phyloP scores from a whole-genome alignment of 2,888 invertebrate species.

The Eustalomyia histrio region DNA sequence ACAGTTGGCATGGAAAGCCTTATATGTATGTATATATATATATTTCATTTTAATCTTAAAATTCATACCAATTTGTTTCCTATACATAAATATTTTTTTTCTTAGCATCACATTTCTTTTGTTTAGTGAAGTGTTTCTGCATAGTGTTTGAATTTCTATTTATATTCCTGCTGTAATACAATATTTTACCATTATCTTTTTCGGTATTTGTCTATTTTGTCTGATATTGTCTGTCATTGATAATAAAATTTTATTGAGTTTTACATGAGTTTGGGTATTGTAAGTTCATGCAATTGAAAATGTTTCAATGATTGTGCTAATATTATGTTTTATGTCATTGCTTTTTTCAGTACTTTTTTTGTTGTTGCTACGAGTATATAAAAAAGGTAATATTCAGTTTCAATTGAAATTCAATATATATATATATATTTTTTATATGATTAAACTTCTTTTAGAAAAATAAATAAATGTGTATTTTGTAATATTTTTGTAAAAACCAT shows the following conservation, averaged over 20 bases:
- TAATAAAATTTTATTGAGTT: conserved; percentile 62
- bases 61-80: conserved; percentile 22
- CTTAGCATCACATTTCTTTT: conserved; percentile 28
- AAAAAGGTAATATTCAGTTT: conserved; percentile 27
- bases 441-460: conserved; percentile 1
- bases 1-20: no score
- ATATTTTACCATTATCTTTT: conserved; percentile 46
- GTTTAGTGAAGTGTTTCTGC: conserved; percentile 43
- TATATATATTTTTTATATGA: conserved; percentile 19
- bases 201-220: conserved; percentile 56
- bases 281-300: conserved; percentile 51
- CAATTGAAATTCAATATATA: conserved; percentile 34
- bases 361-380: no score
- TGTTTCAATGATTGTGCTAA: conserved; percentile 49
- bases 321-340: conserved; percentile 24
- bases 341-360: conserved; percentile 5
- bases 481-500: no score
- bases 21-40: background rate
- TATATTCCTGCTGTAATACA: conserved; percentile 9
- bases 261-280: conserved; percentile 58
- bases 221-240: conserved; percentile 56
- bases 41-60: conserved; percentile 37
- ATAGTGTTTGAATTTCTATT: conserved; percentile 7
- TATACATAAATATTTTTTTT: background rate
- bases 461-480: no score